phyloP scores from a whole-genome alignment of 2,797 vertebrate species.

The Arctocebus calabarensis region DNA sequence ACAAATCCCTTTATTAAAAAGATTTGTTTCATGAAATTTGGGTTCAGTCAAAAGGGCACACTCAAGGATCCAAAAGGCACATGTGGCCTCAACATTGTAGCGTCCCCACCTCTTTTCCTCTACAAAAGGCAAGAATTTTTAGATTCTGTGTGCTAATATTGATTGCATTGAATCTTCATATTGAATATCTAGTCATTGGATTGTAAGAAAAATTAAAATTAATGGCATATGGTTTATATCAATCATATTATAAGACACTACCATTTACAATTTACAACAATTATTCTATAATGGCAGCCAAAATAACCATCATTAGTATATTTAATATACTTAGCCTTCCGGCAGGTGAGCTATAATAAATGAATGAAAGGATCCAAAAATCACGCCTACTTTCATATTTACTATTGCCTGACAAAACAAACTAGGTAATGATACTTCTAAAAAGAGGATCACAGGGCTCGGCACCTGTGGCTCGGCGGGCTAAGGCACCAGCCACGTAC shows the following conservation, averaged over 20 bases:
- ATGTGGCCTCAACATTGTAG: not conserved
- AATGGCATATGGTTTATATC: not conserved
- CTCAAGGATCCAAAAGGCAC: not conserved
- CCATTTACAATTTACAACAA: not conserved
- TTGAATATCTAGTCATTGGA: not conserved
- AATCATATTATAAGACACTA: not conserved
- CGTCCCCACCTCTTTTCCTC: not conserved
- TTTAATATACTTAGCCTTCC: not conserved
- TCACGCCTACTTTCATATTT: not conserved
- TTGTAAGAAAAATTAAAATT: not conserved
- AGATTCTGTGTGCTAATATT: not conserved
- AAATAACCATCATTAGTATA: not conserved
- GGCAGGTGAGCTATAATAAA: not conserved
- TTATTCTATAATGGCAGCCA: not conserved
- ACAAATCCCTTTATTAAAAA: not conserved
- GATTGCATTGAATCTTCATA: not conserved
- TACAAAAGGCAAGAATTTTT: not conserved
- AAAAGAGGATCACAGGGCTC: too few species aligned
- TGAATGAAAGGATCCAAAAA: not conserved
- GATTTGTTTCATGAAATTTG: not conserved
- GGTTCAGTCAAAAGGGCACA: not conserved
- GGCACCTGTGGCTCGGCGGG: too few species aligned
- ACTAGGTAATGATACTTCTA: not conserved
- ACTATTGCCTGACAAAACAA: not conserved
- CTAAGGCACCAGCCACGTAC: too few species aligned